These are phyloP conservation scores for Pasiphila rectangulata DNA, from an alignment of 2,888 invertebrate species.

Conservation along the genomic window DNA sequence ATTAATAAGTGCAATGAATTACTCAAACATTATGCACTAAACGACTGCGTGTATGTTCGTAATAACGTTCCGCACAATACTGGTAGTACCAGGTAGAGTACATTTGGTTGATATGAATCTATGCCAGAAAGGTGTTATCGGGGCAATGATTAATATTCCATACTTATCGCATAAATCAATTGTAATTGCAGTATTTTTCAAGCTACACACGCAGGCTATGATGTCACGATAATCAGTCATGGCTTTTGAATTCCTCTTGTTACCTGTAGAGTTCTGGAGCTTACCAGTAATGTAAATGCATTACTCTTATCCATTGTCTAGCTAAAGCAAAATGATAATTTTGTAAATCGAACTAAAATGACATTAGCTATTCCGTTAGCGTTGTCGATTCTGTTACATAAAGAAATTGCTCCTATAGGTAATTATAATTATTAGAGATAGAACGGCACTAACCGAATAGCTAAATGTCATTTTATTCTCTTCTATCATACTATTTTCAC, in stretches of 20 bases:
- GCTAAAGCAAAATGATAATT: too few species aligned
- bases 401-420: too few species aligned
- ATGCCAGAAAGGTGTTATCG: constrained; percentile 52
- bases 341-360: too few species aligned
- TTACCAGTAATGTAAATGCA: too few species aligned
- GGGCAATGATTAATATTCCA: constrained; percentile 52
- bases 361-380: too few species aligned
- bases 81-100: constrained; percentile 40
- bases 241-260: neutral
- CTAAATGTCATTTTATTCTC: too few species aligned
- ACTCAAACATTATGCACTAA: constrained; percentile 1
- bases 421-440: too few species aligned
- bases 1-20: too few species aligned
- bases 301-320: too few species aligned
- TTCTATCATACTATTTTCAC: too few species aligned
- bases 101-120: constrained; percentile 45
- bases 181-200: constrained; percentile 50
- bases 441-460: too few species aligned
- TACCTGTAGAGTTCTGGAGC: neutral
- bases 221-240: constrained; percentile 11
- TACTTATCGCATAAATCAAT: constrained; percentile 46
- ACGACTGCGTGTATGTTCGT: constrained; percentile 34
- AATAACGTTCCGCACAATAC: constrained; percentile 47
- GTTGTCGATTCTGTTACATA: too few species aligned
- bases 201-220: constrained; percentile 29